These are phyloP conservation scores for Spheniscus mendiculus DNA, from an alignment of 2,113 vertebrate genomes.

Conservation along the genomic window DNA sequence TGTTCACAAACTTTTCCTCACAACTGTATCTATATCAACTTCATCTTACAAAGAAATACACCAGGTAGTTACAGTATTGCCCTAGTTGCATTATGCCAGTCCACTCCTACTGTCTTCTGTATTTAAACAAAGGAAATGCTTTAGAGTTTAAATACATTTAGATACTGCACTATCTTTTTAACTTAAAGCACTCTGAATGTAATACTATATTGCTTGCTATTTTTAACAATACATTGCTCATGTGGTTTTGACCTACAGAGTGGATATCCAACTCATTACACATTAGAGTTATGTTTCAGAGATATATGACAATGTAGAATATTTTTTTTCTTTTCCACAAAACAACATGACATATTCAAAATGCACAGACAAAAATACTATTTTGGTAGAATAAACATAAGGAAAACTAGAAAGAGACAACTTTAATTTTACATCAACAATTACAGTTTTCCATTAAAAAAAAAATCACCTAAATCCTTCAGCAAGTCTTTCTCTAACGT, in stretches of 20 bases:
- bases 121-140: not conserved
- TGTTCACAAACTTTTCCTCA: not conserved
- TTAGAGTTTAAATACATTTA: not conserved
- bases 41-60: not conserved
- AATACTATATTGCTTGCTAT: not conserved
- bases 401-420: not conserved
- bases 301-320: not conserved
- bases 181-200: not conserved
- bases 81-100: not conserved
- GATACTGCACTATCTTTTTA: not conserved
- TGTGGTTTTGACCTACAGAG: not conserved
- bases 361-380: not conserved
- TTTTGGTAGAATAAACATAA: not conserved
- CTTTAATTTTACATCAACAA: not conserved
- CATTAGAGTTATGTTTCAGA: not conserved
- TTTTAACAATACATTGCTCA: not conserved
- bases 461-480: not conserved
- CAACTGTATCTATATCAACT: not conserved
- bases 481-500: not conserved
- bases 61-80: not conserved
- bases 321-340: not conserved
- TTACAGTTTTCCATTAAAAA: not conserved
- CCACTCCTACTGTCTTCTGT: not conserved
- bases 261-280: not conserved
- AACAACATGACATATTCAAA: not conserved